Evolutionary conservation across 1,140 invertebrate genomes (phyloP), one percentile per base, ranked within the genome.

Genomic region (Daktulosphaira vitifoliae): DNA sequence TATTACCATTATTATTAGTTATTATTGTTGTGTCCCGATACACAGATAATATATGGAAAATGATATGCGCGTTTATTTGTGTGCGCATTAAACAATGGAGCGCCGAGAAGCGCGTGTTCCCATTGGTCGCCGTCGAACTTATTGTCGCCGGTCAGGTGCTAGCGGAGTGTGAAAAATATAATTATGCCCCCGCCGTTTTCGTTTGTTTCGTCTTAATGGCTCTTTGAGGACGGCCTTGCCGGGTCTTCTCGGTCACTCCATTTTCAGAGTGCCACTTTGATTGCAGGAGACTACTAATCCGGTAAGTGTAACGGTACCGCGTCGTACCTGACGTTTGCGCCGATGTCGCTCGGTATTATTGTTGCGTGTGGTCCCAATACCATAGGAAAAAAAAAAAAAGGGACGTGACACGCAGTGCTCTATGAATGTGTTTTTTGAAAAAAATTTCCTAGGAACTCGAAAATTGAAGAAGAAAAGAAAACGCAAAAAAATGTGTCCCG

Each of bases 1-100:
- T 53, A 2, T 50, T 1, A 49, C 13, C 25, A 23, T 48, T 48
- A 23, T 22, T 50, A 51, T 52, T 38, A 22, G 38, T 52, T 52
- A 52, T 13, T 37, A 44, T 56, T 26, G 38, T 39, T 44, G 16
- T 42, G 1, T 8, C 53, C 3, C 20, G 37, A 20, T 8, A 38
- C 20, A 54, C n/a, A n/a, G n/a, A n/a, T n/a, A n/a, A n/a, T 33
- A 56, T 22, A 22, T 33, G 20, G 23, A 38, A 26, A 54, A 54
- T 54, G 52, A 54, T 54, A 38, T 44, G 53, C 53, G 53, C 53
- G 53, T 44, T 56, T 56, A 56, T 56, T 56, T 18, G 38, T 44
- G 16, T 15, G 38, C 33, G 11, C 16, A 33, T 22, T 2, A 56
- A 56, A 56, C 53, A 56, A 56, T 56, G 25, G 52, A 23, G 37